These are phyloP conservation scores for Peromyscus polionotus DNA, from an alignment of 2,113 vertebrate genomes.

Conservation along the genomic window DNA sequence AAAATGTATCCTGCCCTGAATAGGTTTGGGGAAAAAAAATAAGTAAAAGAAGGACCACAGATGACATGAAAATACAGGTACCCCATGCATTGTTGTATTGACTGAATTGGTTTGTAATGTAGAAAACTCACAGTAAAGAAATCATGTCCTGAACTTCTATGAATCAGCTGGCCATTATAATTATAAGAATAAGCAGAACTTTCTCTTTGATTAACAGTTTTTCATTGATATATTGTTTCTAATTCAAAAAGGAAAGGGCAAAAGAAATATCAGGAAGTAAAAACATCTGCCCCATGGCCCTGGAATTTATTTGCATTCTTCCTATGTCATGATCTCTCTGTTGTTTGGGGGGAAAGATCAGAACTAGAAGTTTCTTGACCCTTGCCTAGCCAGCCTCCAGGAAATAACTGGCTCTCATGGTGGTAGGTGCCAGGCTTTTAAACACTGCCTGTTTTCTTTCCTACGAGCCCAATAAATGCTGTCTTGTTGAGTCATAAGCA, in stretches of 20 bases:
- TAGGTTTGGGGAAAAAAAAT: neutral
- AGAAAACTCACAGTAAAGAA: slow-evolving; percentile 51
- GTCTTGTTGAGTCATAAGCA: slow-evolving; percentile 75
- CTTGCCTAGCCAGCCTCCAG: neutral
- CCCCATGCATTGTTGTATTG: neutral
- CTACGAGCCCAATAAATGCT: slow-evolving; percentile 64
- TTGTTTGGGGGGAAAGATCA: neutral
- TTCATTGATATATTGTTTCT: neutral
- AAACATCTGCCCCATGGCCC: neutral
- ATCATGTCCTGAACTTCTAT: slow-evolving; percentile 28
- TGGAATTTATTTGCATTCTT: slow-evolving; percentile 57
- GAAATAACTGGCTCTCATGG: slow-evolving; percentile 18
- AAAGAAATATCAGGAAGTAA: slow-evolving; percentile 21
- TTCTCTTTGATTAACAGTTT: slow-evolving; percentile 11
- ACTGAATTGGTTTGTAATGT: neutral
- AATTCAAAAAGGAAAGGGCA: neutral
- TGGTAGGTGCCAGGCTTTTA: slow-evolving; percentile 31
- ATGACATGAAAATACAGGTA: slow-evolving; percentile 44
- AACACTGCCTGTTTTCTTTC: slow-evolving; percentile 81
- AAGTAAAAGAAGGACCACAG: neutral
- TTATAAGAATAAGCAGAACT: neutral
- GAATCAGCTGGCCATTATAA: neutral
- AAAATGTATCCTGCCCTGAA: neutral
- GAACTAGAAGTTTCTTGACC: slow-evolving; percentile 20
- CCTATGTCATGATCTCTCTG: slow-evolving; percentile 17